Evolutionary conservation across 2,113 vertebrate genomes (phyloP), one percentile per base, ranked within the genome.

Genomic region (Rhinolophus sinicus): DNA sequence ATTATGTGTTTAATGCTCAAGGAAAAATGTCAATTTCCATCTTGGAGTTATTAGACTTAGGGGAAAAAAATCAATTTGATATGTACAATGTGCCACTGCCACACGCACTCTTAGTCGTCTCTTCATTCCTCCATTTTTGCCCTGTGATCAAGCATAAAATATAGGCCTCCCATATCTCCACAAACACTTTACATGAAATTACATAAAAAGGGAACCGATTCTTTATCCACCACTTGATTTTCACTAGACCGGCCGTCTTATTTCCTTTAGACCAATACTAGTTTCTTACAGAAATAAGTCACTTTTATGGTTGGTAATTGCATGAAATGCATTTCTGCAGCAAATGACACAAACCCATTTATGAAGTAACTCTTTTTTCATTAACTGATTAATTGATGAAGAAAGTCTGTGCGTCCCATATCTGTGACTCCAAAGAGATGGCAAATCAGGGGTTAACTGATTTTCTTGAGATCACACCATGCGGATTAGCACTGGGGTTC

Each of bases 1-100:
- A 28, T 76, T 86, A 58, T 9, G 24, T 91, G 69, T 94, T 96
- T 77, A 93, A 90, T 94, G 86, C 38, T 88, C 62, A 87, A 81
- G 84, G 16, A 96, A 92, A 93, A 84, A 93, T 38, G 54, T 69
- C 89, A 85, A 77, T 93, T 85, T 95, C 70, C 72, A 93, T n/a
- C 77, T 84, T 60, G 28, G 80, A 86, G 70, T 95, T 87, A 87
- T 81, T 91, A 96, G 77, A 81, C 30, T 24, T 44, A 69, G 22
- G 26, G 5, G 13, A 64, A 86, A 93, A 88, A 95, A 30, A 90
- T 92, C 86, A 95, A 85, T 73, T 72, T 80, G 83, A 54, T 26
- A 80, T 3, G 0, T 84, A 58, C 81, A 60, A 30, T 28, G 24
- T 76, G 96, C 50, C 72, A 38, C 38, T 50, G 77, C 8, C 16